Evolutionary conservation across 2,113 vertebrate species (phyloP).

Genomic region (Cyanistes caeruleus): DNA sequence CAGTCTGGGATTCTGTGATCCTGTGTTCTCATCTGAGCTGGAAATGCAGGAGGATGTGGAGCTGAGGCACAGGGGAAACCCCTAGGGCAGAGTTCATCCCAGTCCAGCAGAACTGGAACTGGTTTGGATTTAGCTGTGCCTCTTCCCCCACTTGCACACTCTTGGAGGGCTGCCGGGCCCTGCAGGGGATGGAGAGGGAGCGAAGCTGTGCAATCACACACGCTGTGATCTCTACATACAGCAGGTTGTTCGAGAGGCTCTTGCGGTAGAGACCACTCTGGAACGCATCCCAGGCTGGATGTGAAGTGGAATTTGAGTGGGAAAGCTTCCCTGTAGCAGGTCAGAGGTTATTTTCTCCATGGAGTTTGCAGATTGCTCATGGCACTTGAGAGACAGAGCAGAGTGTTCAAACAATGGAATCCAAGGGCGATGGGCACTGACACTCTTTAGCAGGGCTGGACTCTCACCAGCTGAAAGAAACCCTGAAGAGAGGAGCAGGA

Average conservation of each 20-base stretch:
- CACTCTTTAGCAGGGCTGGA: neutral
- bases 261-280: neutral
- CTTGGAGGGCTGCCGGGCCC: neutral
- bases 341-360: neutral
- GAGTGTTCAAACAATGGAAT: neutral
- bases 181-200: neutral
- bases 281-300: neutral
- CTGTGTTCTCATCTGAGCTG: fast-evolving
- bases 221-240: fast-evolving
- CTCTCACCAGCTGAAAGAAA: neutral
- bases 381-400: neutral
- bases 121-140: neutral
- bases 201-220: fast-evolving
- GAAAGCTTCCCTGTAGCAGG: neutral
- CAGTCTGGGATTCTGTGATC: neutral
- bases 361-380: neutral
- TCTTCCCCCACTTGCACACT: neutral
- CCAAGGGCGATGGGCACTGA: fast-evolving
- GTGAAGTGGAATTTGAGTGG: neutral
- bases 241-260: neutral
- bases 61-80: neutral
- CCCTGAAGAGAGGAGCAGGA: neutral
- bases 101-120: neutral
- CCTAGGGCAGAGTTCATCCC: neutral
- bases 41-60: neutral